Conservation (phyloP, 2,113 vertebrate species). For the Phalacrocorax carbo region DNA sequence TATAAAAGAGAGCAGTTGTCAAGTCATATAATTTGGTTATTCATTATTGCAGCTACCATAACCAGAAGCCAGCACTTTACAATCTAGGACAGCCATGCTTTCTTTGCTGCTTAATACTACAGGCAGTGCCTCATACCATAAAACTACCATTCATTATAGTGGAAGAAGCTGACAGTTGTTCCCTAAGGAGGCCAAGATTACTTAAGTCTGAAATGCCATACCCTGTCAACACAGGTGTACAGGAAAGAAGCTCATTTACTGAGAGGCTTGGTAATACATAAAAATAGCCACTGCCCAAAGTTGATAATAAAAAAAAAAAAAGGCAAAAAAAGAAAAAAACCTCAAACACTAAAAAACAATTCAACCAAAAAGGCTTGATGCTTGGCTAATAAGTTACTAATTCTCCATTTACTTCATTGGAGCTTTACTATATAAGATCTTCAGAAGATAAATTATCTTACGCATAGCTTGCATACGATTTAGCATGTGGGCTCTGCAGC, state of each 20-base stretch:
- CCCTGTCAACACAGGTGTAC: constrained; percentile 1
- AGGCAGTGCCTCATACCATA: background rate
- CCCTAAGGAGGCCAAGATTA: constrained; percentile 32
- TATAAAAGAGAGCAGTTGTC: background rate
- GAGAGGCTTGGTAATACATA: background rate
- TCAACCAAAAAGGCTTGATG: background rate
- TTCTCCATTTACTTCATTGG: background rate
- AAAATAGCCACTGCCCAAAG: background rate
- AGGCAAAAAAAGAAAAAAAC: no score
- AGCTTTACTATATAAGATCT: background rate
- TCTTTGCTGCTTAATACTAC: background rate
- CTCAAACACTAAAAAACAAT: background rate
- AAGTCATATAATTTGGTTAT: background rate
- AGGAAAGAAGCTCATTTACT: constrained; percentile 6
- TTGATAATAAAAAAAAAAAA: background rate
- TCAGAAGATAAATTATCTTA: background rate
- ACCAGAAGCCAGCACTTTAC: background rate
- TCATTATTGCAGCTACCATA: constrained; percentile 8
- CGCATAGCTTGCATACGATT: background rate
- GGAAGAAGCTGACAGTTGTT: constrained; percentile 38
- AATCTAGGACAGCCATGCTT: background rate
- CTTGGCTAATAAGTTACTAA: background rate
- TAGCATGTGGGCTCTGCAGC: accelerated
- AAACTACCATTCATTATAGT: constrained; percentile 27
- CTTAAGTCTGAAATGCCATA: constrained; percentile 7